Conservation (phyloP, 2,113 vertebrate genomes). For the Seriola dumerili region DNA sequence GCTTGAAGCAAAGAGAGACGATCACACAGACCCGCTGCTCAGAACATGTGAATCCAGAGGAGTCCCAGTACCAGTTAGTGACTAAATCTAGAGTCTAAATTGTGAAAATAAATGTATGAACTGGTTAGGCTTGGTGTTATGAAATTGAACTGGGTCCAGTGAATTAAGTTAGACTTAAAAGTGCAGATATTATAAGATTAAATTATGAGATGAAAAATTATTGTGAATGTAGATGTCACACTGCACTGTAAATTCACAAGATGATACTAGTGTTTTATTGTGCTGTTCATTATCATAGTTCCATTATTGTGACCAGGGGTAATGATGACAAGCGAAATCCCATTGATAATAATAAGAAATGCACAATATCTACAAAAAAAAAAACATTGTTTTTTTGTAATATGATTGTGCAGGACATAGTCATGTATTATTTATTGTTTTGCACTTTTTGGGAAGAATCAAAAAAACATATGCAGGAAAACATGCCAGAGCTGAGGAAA, state of each 20-base stretch:
- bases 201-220: not conserved
- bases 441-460: not conserved
- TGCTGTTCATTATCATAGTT: constrained; percentile 5
- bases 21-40: constrained; percentile 59
- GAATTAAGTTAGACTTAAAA: constrained; percentile 5
- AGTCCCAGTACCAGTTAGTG: constrained; percentile 74
- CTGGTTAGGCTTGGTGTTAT: constrained; percentile 6
- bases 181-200: not conserved
- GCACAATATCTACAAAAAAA: not conserved
- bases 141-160: not conserved
- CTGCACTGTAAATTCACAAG: constrained; percentile 1
- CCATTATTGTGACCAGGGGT: not conserved
- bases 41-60: constrained; percentile 41
- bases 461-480: constrained; percentile 31
- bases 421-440: constrained; percentile 2
- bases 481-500: constrained; percentile 13
- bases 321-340: not conserved
- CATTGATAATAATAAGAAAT: constrained; percentile 1
- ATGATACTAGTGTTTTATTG: not conserved
- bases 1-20: constrained; percentile 80
- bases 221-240: not conserved
- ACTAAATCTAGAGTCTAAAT: constrained; percentile 44
- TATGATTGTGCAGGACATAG: not conserved
- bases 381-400: not conserved
- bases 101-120: constrained; percentile 1